Conservation (phyloP, 2,888 invertebrate genomes). For the Nemurella pictetii region DNA sequence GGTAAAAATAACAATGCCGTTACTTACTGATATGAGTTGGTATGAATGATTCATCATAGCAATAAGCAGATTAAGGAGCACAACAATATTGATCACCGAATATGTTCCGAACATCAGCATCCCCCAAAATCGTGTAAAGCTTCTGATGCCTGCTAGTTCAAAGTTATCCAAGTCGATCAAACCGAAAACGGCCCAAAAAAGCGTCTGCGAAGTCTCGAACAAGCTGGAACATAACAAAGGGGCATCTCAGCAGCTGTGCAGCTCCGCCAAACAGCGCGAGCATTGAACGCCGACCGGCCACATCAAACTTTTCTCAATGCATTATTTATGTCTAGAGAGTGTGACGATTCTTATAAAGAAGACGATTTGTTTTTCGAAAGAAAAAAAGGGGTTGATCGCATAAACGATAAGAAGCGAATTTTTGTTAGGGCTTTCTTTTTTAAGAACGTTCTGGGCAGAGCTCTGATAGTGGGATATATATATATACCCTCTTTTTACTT, state of each 20-base stretch:
- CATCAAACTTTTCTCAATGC: neutral
- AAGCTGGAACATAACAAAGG: slow-evolving; percentile 64
- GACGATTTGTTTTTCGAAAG: neutral
- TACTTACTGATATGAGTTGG: slow-evolving; percentile 92
- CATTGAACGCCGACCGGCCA: neutral
- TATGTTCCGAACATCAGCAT: slow-evolving; percentile 99
- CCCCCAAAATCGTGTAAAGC: slow-evolving; percentile 96
- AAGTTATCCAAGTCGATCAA: slow-evolving; percentile 95
- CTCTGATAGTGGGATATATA: no score
- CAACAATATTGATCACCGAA: slow-evolving; percentile 96
- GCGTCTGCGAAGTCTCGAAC: slow-evolving; percentile 95
- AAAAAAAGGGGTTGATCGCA: neutral
- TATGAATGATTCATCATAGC: slow-evolving; percentile 99
- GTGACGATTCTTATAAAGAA: neutral
- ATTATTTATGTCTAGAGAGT: neutral
- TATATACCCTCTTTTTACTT: no score
- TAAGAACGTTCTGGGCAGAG: neutral
- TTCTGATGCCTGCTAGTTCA: slow-evolving; percentile 92
- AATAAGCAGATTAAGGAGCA: slow-evolving; percentile 92
- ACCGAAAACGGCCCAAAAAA: slow-evolving; percentile 98
- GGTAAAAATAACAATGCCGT: neutral
- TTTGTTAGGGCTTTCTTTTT: neutral
- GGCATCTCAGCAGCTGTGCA: neutral
- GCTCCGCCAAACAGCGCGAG: no score
- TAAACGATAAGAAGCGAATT: neutral